Base-by-base conservation (phyloP, 2,888 invertebrate genomes). In the Callyntrura sp. region DNA sequence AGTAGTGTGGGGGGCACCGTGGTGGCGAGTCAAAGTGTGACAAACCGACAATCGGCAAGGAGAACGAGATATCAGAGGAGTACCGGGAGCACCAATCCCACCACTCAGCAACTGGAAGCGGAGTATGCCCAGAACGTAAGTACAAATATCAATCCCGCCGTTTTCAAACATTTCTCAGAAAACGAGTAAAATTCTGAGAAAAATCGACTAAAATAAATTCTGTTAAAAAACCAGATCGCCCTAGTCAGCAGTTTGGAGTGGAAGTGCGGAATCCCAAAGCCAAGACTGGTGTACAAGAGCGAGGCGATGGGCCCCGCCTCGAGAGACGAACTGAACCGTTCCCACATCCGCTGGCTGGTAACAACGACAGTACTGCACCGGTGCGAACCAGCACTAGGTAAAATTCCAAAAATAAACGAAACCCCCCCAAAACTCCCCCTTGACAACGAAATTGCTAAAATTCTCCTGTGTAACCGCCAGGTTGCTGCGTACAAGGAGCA, bases 181-280 rank as follows among this genome's bases (percentile, higher is more conserved):
- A n/a, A n/a, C n/a, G n/a, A n/a, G n/a, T n/a, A n/a, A n/a, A n/a
- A n/a, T n/a, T n/a, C n/a, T 17, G 20, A 20, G 60, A n/a, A 20
- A 20, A 60, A 60, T 4, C 62, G 0, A 25, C 6, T 23, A 17
- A 11, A 62, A 23, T 25, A 14, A 25, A 20, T 20, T 20, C n/a
- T n/a, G n/a, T 62, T 62, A 25, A 23, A 25, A 62, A 60, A 2
- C 12, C 28, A 65, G 65, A 6, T 2, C 9, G 14, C 1, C 14
- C 65, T 65, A 25, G 28, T 65, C 28, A 65, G 17, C 9, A 60
- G 57, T 9, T 2, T 14, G 1, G 35, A 14, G 14, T 90, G 88
- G 90, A 89, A 43, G 12, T 92, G 92, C 48, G 48, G 45, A 3
- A 48, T 45, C 11, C 92, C 92, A 9, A 91, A 90, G 45, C 90